Evolutionary conservation across 2,797 vertebrate genomes (phyloP), one percentile per base, ranked within the genome.

Genomic region (Sarcophilus harrisii): DNA sequence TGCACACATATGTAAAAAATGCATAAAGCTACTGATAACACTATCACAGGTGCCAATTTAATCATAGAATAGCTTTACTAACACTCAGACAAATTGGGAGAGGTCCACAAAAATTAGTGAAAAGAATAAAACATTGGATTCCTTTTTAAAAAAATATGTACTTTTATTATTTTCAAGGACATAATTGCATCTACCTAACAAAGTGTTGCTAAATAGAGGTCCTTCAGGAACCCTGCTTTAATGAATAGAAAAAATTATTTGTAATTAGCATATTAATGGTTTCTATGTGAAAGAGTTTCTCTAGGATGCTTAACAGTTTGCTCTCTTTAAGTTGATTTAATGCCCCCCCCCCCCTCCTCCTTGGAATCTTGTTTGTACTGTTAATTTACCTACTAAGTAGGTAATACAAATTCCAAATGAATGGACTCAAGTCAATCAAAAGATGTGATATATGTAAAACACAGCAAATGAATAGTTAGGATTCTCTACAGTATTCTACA

Each of bases 221-320:
- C 45, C 54, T 58, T 94, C 90, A 87, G 66, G n/a, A 94, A 54
- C 12, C 49, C 94, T 92, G 49, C 24, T 92, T 91, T 58, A 24
- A 27, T 97, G 57, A 95, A 94, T 94, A 87, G 73, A 49, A 87
- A 87, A 87, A 87, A 87, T 95, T 87, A 91, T 93, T 94, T 92
- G 57, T 58, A 93, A 94, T 89, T 66, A 91, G 73, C 94, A 94
- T 90, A 92, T 55, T 59, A 87, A 87, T 87, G 66, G 91, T 90
- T 96, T 62, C n/a, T 89, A 49, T 94, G 45, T 58, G 90, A 93
- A 95, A 95, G 96, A 95, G 66, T 87, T 87, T 87, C 38, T 87
- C 38, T 87, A 87, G 45, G 73, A 38, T 87, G 73, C 38, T 60
- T 94, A 96, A 45, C 30, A 92, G 27, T 93, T 95, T 59, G 66